Evolutionary conservation across 2,113 vertebrate genomes (phyloP).

Genomic region (Chloroceryle aenea): DNA sequence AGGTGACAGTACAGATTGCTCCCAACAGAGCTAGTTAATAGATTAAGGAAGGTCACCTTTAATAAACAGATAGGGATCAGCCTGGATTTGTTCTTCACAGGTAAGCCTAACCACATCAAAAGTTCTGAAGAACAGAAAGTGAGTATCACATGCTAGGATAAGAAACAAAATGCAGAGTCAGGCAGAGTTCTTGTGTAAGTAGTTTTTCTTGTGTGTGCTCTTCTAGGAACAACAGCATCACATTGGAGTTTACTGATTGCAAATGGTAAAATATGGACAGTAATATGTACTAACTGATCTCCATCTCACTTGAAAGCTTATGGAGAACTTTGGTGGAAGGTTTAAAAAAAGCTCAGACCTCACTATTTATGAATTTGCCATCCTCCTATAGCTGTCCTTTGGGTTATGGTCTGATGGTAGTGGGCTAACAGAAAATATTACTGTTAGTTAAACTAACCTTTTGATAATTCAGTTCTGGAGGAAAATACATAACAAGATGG

Average conservation of each 20-base stretch:
- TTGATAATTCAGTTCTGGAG: not conserved
- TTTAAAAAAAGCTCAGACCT: not conserved
- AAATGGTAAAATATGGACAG: not conserved
- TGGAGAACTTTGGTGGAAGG: not conserved
- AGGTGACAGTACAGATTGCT: not conserved
- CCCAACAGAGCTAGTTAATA: not conserved
- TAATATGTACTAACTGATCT: not conserved
- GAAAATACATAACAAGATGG: not conserved
- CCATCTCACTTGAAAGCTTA: not conserved
- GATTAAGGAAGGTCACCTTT: constrained; percentile 9
- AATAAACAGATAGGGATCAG: not conserved
- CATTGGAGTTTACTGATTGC: not conserved
- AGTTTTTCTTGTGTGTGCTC: not conserved
- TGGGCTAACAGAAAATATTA: constrained; percentile 57
- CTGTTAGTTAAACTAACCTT: constrained; percentile 64
- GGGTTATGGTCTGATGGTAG: constrained; percentile 65
- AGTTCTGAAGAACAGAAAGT: not conserved
- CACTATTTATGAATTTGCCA: not conserved
- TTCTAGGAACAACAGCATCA: not conserved
- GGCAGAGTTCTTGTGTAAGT: not conserved
- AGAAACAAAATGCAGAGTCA: not conserved
- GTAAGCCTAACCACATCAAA: not conserved
- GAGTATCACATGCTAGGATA: not conserved
- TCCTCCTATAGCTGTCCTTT: not conserved
- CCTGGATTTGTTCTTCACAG: not conserved